phyloP scores from a whole-genome alignment of 2,888 invertebrate genomes.

The Xestia c-nigrum region DNA sequence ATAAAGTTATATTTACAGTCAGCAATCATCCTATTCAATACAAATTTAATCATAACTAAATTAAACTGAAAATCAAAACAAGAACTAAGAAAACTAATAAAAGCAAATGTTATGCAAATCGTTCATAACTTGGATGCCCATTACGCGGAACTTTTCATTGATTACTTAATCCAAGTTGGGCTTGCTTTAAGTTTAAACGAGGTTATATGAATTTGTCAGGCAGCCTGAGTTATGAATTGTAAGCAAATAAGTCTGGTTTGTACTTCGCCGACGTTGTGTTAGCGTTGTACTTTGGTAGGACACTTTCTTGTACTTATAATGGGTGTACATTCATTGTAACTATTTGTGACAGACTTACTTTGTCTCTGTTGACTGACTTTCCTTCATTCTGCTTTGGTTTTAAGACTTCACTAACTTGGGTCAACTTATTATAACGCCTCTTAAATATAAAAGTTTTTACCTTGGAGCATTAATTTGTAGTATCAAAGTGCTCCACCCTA shows the following conservation, averaged over 20 bases:
- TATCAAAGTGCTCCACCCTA: neutral
- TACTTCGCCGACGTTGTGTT: slow-evolving; percentile 36
- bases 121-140: slow-evolving; percentile 65
- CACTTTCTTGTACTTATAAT: slow-evolving; percentile 43
- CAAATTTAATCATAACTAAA: slow-evolving; percentile 25
- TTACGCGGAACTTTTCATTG: slow-evolving; percentile 75
- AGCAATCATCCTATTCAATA: slow-evolving; percentile 17
- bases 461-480: no score
- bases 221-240: slow-evolving; percentile 69
- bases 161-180: slow-evolving; percentile 70
- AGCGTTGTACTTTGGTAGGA: slow-evolving; percentile 35
- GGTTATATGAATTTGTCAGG: slow-evolving; percentile 77
- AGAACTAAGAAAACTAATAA: slow-evolving; percentile 63
- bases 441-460: no score
- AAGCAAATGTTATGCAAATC: slow-evolving; percentile 68
- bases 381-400: neutral
- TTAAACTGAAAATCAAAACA: slow-evolving; percentile 47
- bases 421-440: neutral
- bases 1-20: neutral
- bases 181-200: slow-evolving; percentile 74
- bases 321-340: slow-evolving; percentile 39
- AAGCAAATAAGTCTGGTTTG: slow-evolving; percentile 66
- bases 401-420: neutral
- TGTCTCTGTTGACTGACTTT: slow-evolving; percentile 1
- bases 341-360: slow-evolving; percentile 26